Percentiles rank a stretch among this genome's conserved stretches.
Conservation (phyloP, 2,113 vertebrate species). For the Ginglymostoma cirratum region DNA sequence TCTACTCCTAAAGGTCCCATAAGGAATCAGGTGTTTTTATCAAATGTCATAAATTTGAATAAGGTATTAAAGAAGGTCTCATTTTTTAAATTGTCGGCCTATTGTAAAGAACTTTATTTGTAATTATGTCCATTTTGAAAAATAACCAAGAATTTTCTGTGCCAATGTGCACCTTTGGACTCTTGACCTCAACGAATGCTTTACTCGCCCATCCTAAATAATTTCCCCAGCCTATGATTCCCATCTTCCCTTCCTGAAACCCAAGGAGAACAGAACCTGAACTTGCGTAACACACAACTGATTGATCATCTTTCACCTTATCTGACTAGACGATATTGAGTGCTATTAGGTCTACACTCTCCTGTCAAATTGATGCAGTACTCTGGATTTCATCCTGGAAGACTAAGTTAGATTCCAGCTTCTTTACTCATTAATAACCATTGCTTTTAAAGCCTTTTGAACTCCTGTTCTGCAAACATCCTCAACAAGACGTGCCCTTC, state of each 20-base stretch:
- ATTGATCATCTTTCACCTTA: background rate
- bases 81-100: background rate
- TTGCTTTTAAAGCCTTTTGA: no score
- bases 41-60: background rate
- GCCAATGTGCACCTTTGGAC: background rate
- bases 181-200: no score
- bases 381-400: background rate
- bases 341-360: background rate
- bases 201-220: background rate
- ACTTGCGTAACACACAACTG: background rate
- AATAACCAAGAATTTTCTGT: background rate
- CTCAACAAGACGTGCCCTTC: background rate
- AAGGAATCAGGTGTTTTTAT: background rate
- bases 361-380: background rate
- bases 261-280: background rate
- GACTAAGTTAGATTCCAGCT: background rate
- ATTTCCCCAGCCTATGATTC: background rate
- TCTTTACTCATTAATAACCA: background rate
- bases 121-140: background rate
- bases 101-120: background rate
- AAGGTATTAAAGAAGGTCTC: background rate
- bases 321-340: background rate
- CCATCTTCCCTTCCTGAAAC: background rate
- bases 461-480: background rate
- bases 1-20: background rate